These are phyloP conservation scores for Carpatolechia fugitivella DNA, from an alignment of 2,888 invertebrate species.

Conservation along the genomic window DNA sequence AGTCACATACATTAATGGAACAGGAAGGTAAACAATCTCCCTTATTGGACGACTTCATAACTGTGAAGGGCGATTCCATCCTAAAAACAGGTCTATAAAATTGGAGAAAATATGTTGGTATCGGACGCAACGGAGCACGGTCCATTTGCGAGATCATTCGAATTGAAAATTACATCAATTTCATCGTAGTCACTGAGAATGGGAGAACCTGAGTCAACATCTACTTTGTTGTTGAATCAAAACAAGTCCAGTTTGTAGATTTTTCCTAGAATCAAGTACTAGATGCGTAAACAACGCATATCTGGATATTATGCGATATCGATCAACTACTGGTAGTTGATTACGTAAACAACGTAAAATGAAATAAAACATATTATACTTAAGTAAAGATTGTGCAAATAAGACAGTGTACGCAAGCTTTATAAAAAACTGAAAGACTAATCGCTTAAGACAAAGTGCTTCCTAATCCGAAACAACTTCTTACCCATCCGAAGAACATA, in stretches of 20 bases:
- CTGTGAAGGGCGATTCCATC: slow-evolving; percentile 27
- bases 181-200: slow-evolving; percentile 27
- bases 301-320: too few species aligned
- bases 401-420: not conserved
- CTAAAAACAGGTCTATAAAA: slow-evolving; percentile 44
- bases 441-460: slow-evolving; percentile 2
- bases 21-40: slow-evolving; percentile 27
- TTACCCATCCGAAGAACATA: not conserved
- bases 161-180: slow-evolving; percentile 54
- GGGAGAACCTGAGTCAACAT: not conserved
- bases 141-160: slow-evolving; percentile 44
- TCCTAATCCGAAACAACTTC: not conserved
- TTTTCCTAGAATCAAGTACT: not conserved
- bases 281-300: not conserved
- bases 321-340: too few species aligned
- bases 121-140: slow-evolving; percentile 35
- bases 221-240: slow-evolving; percentile 1
- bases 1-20: not conserved
- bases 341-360: not conserved
- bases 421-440: not conserved
- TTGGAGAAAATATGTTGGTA: slow-evolving; percentile 35
- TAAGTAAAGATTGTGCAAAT: not conserved
- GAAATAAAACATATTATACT: not conserved
- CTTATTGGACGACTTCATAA: slow-evolving; percentile 26
- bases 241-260: slow-evolving; percentile 4